Percentiles rank a stretch among this genome's conserved stretches.
phyloP scores from a whole-genome alignment of 2,113 vertebrate genomes.

The Indicator maculatus region DNA sequence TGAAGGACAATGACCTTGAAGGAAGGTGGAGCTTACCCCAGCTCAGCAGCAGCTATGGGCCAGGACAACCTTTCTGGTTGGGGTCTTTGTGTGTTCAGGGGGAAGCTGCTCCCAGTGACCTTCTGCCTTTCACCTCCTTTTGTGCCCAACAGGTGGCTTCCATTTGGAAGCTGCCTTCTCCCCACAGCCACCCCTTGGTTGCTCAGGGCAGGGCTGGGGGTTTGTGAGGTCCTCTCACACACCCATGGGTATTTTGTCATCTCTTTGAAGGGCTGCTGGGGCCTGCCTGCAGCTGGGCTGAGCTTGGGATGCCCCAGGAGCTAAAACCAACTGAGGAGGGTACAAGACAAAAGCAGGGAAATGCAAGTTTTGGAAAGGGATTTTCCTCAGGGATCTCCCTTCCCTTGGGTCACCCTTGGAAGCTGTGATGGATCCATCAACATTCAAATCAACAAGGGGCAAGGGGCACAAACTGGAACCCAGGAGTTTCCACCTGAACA shows the following conservation, averaged over 20 bases:
- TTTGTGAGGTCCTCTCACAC: accelerated
- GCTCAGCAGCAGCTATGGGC: neutral
- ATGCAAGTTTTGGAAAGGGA: neutral
- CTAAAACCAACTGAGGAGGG: neutral
- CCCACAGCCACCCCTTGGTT: accelerated
- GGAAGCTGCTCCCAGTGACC: neutral
- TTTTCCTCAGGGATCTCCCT: neutral
- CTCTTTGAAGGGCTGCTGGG: accelerated
- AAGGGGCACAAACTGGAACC: no score
- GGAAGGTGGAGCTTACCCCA: neutral
- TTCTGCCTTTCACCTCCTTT: neutral
- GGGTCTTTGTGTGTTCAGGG: neutral
- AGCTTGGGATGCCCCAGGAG: neutral
- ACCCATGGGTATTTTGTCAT: accelerated
- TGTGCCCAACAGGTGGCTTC: neutral
- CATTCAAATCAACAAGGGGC: no score
- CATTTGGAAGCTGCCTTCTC: neutral
- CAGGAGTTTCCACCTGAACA: no score
- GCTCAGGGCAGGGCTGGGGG: accelerated
- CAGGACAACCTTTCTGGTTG: neutral
- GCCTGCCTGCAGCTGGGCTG: accelerated
- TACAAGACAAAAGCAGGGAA: neutral
- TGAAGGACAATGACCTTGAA: neutral
- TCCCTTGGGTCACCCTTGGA: neutral
- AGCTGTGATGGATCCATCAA: neutral